Evolutionary conservation across 1,140 invertebrate genomes (phyloP).

Genomic region (Tetraneura akinire): DNA sequence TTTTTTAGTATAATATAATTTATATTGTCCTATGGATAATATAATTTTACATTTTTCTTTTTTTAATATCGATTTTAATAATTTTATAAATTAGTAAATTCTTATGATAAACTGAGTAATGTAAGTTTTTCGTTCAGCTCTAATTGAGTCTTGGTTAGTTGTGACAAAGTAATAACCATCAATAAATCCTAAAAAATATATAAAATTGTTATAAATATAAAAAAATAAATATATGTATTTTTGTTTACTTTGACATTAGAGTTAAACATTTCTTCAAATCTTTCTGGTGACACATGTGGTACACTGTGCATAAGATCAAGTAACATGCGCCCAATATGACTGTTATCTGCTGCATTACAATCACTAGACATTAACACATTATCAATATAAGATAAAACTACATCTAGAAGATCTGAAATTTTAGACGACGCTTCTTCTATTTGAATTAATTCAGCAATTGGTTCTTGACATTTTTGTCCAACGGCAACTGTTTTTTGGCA

Average conservation of each 20-base stretch:
- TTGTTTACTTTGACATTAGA: conserved; percentile 81
- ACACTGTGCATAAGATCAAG: conserved; percentile 87
- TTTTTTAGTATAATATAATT: too few relatives aligned
- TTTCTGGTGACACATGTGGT: conserved; percentile 84
- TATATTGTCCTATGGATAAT: too few relatives aligned
- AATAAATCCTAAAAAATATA: conserved; percentile 73
- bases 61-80: too few relatives aligned
- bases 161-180: conserved; percentile 93
- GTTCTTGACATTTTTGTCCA: conserved; percentile 57
- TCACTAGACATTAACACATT: conserved; percentile 79
- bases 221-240: too few relatives aligned
- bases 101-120: conserved; percentile 63
- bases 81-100: neutral
- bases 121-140: conserved; percentile 94
- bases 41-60: too few relatives aligned
- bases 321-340: conserved; percentile 74
- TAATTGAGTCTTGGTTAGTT: conserved; percentile 93
- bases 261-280: conserved; percentile 94
- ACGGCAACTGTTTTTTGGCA: conserved; percentile 71
- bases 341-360: conserved; percentile 58
- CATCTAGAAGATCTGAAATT: conserved; percentile 75
- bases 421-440: conserved; percentile 79
- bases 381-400: conserved; percentile 85
- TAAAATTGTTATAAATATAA: neutral
- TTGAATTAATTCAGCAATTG: conserved; percentile 82